Base-by-base conservation (phyloP, 1,140 invertebrate species). In the Diachasma alloeum region DNA sequence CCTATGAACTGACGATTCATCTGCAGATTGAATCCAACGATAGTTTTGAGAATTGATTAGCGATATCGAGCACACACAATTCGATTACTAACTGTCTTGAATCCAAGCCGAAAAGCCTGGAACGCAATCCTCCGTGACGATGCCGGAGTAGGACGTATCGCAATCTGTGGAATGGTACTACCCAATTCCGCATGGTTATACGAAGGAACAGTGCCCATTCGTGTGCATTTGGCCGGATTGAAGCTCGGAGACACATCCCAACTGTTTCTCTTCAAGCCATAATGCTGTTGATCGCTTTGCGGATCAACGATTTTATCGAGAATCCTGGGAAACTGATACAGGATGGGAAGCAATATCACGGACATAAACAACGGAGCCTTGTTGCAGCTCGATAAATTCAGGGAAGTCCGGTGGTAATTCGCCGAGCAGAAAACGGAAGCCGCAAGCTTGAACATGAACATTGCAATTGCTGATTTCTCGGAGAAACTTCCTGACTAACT, bases 181-280 rank as follows among this genome's bases (percentile, higher is more conserved):
- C 77, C 82, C 82, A 82, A 80, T 31, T 31, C 31, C 78, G 4
- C 19, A 31, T 74, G 68, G 56, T 80, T 82, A 70, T 82, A 78
- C 66, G 78, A 22, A 48, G 71, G 59, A 82, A 82, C 63, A 37
- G 15, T 42, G n/a, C 26, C 19, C 24, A 75, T 69, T 37, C 13
- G 42, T 53, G 53, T 74, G 48, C 63, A 66, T 63, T 74, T 74
- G n/a, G 46, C 15, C 36, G 48, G 48, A 72, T 74, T 42, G 31
- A 74, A 24, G 13, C 39, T 42, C 13, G 39, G 39, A 56, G 48
- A 56, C n/a, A 56, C n/a, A 56, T 19, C 6, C 48, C n/a, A 56
- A 19, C n/a, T 56, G 48, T 56, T 56, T 22, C 48, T 22, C 48
- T 56, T 15, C 48, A 15, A 19, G 10, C 48, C 48, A 13, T 56